Conservation (phyloP, 2,888 invertebrate species). For the Meiosimyza platycephala region DNA sequence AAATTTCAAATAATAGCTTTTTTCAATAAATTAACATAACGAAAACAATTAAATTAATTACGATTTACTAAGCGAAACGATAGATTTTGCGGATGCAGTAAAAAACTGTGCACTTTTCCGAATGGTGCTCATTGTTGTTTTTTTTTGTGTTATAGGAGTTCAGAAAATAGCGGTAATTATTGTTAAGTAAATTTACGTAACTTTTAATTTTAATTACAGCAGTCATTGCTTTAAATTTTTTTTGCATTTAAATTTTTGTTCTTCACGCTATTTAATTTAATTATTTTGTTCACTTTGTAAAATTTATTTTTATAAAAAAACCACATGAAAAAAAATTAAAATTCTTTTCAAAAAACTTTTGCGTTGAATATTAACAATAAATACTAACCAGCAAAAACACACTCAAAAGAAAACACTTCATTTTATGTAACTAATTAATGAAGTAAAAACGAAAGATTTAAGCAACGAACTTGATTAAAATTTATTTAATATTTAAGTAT, state of each 20-base stretch:
- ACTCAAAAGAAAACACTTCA: constrained; percentile 59
- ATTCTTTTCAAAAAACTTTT: not conserved
- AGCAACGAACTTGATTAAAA: constrained; percentile 34
- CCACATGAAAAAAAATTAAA: too few species aligned
- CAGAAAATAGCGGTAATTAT: not conserved
- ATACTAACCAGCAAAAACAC: constrained; percentile 60
- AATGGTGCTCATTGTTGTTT: not conserved
- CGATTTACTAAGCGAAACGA: not conserved
- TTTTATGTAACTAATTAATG: constrained; percentile 34
- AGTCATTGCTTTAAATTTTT: not conserved
- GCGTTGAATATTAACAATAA: not conserved
- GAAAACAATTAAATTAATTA: not conserved
- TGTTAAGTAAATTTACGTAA: not conserved
- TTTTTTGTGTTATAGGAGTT: not conserved
- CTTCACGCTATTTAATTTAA: not conserved
- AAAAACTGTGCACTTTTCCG: not conserved
- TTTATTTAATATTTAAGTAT: constrained; percentile 26
- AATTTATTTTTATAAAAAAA: not conserved
- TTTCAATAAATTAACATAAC: not conserved
- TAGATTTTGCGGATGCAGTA: not conserved
- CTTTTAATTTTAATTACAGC: not conserved
- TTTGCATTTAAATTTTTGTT: not conserved
- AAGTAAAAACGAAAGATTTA: constrained; percentile 39
- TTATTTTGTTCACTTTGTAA: not conserved
- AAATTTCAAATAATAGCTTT: not conserved